Base-by-base conservation (phyloP, 1,140 invertebrate species). In the Ceratina australensis region DNA sequence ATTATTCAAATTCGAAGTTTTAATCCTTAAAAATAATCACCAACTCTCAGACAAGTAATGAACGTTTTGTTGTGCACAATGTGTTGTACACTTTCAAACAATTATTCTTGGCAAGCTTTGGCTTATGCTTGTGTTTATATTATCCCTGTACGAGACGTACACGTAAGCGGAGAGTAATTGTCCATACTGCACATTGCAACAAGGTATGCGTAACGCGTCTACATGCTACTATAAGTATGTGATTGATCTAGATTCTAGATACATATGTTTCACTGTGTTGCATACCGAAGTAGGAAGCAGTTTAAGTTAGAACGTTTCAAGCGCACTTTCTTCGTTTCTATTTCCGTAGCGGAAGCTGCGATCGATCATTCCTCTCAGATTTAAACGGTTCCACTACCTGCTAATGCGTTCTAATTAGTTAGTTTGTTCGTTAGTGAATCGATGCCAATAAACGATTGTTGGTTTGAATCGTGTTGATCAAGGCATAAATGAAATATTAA, bases 311-410 rank as follows among this genome's bases (percentile, higher is more conserved):
- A 67, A 68, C 52, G 72, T 64, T 57, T 82, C 69, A 59, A n/a
- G 24, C 18, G 33, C 50, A 68, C 80, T 83, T 83, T 83, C 82
- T 57, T 67, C 66, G 50, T 4, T 18, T 4, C 63, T 63, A 83
- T 83, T 72, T 83, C 82, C 81, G 80, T 64, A 66, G 16, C 64
- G 75, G 81, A 82, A 71, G 80, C 80, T 78, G 49, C 57, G 65
- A 33, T 82, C 74, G 74, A 65, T 50, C 64, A 74, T 74, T 67
- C 54, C 22, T 75, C 57, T 52, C 28, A 50, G 81, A 83, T 79
- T n/a, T 67, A 67, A 78, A 64, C 28, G 7, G 10, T 42, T 42
- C 33, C 10, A 42, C 33, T 57, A 24, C 24, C 72, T 47, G 54
- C 18, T 18, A 15, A 50, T 33, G 20, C 20, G 63, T 52, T 67